These are phyloP conservation scores for Hipposideros armiger DNA, from an alignment of 2,113 vertebrate species.

Conservation along the genomic window DNA sequence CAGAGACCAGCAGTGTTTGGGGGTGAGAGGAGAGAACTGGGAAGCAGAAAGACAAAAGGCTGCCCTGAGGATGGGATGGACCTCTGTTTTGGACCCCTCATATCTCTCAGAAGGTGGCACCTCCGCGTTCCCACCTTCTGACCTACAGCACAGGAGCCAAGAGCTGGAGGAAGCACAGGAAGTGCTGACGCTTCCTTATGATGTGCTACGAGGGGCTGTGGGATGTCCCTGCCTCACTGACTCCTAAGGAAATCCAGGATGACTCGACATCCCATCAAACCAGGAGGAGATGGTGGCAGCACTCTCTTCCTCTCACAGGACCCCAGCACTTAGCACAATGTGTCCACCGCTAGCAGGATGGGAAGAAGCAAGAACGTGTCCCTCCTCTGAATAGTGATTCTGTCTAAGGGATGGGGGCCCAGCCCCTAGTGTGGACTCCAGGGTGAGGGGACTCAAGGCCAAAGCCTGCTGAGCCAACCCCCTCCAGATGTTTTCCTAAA, in stretches of 20 bases:
- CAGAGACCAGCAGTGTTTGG: neutral
- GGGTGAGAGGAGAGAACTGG: neutral
- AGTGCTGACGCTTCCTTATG: neutral
- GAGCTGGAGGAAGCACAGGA: neutral
- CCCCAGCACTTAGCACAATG: neutral
- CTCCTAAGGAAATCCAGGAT: neutral
- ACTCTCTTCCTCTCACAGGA: neutral
- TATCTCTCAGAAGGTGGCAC: neutral
- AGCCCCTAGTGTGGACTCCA: neutral
- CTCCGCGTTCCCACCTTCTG: neutral
- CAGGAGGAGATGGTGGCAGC: neutral
- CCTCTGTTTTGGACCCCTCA: neutral
- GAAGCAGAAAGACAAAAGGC: neutral
- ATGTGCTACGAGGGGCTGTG: too few species aligned
- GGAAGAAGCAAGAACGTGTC: neutral
- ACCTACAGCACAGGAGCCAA: neutral
- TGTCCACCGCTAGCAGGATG: neutral
- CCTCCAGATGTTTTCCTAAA: slow-evolving; percentile 54
- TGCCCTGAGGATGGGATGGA: neutral
- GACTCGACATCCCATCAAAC: neutral
- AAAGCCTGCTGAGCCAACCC: neutral
- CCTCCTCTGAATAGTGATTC: neutral
- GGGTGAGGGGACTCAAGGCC: neutral
- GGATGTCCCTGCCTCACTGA: neutral
- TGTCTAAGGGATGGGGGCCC: neutral